These are phyloP conservation scores for Pyrgus malvae DNA, from an alignment of 2,888 invertebrate species.

Conservation along the genomic window DNA sequence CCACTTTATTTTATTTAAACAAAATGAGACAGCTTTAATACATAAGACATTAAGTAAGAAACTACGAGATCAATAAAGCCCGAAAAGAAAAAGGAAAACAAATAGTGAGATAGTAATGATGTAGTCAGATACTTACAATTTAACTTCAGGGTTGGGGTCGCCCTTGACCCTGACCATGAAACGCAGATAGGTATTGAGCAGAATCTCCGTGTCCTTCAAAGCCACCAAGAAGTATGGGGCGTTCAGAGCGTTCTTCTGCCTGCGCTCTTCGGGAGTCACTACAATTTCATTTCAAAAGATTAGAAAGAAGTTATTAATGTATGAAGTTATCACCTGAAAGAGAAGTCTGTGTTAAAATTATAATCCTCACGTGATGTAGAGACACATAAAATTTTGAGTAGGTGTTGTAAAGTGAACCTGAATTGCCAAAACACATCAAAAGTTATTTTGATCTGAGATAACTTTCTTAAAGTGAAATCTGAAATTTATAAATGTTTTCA, in stretches of 20 bases:
- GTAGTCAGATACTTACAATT: slow-evolving; percentile 95
- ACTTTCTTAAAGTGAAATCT: too few species aligned
- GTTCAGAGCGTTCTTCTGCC: slow-evolving; percentile 85
- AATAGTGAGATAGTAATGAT: too few species aligned
- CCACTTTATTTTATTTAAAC: too few species aligned
- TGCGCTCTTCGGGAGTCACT: slow-evolving; percentile 89
- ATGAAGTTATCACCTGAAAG: background rate
- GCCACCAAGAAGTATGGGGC: slow-evolving; percentile 92
- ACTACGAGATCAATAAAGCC: too few species aligned
- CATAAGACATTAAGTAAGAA: too few species aligned
- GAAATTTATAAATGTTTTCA: too few species aligned
- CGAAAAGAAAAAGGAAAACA: too few species aligned
- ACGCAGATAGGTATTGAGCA: slow-evolving; percentile 92
- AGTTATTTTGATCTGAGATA: too few species aligned
- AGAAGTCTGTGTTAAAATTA: background rate
- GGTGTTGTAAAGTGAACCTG: too few species aligned
- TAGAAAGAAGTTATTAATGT: background rate
- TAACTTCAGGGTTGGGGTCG: slow-evolving; percentile 93
- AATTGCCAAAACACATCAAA: too few species aligned
- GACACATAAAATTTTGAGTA: background rate
- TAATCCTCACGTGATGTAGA: background rate
- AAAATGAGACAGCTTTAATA: too few species aligned
- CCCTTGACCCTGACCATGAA: slow-evolving; percentile 95
- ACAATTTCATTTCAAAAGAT: slow-evolving; percentile 32
- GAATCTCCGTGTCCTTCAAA: slow-evolving; percentile 92